Evolutionary conservation across 2,888 invertebrate genomes (phyloP), one percentile per base, ranked within the genome.

Genomic region (Papilio protenor): DNA sequence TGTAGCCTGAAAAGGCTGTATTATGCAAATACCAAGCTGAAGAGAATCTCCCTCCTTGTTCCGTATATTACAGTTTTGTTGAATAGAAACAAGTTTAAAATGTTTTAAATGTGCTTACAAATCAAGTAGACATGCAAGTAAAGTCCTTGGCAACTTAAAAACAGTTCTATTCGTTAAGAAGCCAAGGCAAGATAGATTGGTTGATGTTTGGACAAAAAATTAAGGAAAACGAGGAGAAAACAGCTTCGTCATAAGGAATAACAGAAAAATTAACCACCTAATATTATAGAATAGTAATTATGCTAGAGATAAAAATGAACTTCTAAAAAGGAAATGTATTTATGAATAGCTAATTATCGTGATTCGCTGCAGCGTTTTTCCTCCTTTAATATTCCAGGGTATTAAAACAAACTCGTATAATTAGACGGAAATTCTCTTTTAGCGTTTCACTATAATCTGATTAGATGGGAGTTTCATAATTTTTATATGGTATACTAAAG

Each of bases 1-100:
- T 72, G 71, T 16, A 18, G 33, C 73, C 71, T 71, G 71, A 71
- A 45, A 49, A 49, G 47, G 18, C 71, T 72, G 71, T 52, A 72
- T 72, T 61, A 74, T 61, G 49, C 61, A 61, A 61, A 27, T 47
- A 14, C 21, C 10, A 59, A 61, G 23, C 61, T 49, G 57, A 73
- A 10, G 45, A 40, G 73, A 73, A 73, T 55, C 55, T 33, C n/a
- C 21, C 11, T 55, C 23, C 55, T 55, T 55, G 40, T 55, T 55
- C 40, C n/a, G 64, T 40, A 64, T 64, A 64, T 18, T 18, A 40
- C 18, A 16, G 27, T 16, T 40, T 64, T 40, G 33, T 64, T 64
- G 33, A 8, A 40, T 40, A 40, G 40, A 40, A 40, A 40, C 40
- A 40, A 40, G 40, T 40, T 40, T 40, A 40, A 40, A 40, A 40